Conservation (phyloP, 2,113 vertebrate species). For the Seriola aureovittata region DNA sequence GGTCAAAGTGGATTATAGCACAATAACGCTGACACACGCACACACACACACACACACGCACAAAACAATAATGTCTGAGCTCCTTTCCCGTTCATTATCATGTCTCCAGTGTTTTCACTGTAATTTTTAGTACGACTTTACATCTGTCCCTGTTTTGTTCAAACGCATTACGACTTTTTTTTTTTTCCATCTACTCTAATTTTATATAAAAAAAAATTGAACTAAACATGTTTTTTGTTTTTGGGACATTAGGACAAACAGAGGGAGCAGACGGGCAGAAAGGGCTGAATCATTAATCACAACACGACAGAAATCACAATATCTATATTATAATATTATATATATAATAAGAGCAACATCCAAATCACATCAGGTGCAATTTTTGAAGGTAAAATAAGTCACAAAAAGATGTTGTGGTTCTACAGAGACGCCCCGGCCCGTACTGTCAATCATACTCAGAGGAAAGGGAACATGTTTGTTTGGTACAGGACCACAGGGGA, state of each 20-base stretch:
- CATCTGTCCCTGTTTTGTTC: constrained; percentile 52
- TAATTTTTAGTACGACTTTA: neutral
- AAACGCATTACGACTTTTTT: neutral
- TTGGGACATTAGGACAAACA: neutral
- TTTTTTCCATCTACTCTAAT: neutral
- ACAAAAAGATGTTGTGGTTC: too few species aligned
- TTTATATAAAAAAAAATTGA: neutral
- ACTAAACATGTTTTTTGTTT: constrained; percentile 11
- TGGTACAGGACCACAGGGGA: too few species aligned
- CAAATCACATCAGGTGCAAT: too few species aligned
- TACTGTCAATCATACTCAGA: too few species aligned
- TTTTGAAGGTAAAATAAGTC: too few species aligned
- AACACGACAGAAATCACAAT: too few species aligned
- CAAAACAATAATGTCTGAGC: constrained; percentile 14
- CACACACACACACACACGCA: constrained; percentile 22
- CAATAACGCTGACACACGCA: constrained; percentile 37
- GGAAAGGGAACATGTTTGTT: too few species aligned
- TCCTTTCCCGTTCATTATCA: constrained; percentile 19
- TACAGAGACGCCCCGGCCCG: too few species aligned
- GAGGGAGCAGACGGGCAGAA: too few species aligned
- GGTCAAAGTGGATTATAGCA: constrained; percentile 71
- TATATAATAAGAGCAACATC: too few species aligned
- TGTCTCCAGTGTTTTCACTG: constrained; percentile 10
- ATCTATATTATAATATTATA: too few species aligned
- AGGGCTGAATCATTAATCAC: too few species aligned